These are phyloP conservation scores for Didymodactylos carnosus DNA, from an alignment of 2,888 invertebrate genomes.

Conservation along the genomic window DNA sequence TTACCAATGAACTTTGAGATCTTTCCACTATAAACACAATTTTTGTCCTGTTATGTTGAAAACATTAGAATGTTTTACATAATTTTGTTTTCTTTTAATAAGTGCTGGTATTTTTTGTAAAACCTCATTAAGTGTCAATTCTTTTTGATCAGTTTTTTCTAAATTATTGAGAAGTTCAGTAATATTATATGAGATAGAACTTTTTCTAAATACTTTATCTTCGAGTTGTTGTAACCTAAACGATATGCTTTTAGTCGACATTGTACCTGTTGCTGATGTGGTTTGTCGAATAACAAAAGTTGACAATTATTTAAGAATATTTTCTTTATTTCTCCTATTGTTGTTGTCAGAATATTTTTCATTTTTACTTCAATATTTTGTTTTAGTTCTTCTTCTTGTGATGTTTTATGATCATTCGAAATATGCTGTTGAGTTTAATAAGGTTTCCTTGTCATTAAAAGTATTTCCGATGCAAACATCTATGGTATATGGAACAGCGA, in stretches of 20 bases:
- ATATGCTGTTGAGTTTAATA: neutral
- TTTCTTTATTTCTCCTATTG: neutral
- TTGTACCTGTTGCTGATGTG: neutral
- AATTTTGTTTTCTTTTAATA: too few species aligned
- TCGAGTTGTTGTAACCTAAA: neutral
- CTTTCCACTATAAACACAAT: too few species aligned
- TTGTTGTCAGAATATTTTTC: neutral
- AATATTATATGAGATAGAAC: too few species aligned
- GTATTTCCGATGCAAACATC: neutral
- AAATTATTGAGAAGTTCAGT: too few species aligned
- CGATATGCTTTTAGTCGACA: neutral
- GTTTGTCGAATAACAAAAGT: neutral
- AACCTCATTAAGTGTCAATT: too few species aligned
- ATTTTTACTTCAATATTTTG: neutral
- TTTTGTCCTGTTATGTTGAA: too few species aligned
- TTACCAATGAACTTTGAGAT: too few species aligned
- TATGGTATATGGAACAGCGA: fast-evolving
- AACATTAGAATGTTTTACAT: too few species aligned
- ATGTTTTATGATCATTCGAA: neutral
- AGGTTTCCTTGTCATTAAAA: too few species aligned
- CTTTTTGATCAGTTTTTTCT: too few species aligned
- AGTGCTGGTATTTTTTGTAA: too few species aligned
- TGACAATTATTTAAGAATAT: neutral
- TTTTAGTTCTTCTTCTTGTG: neutral
- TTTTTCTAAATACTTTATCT: too few species aligned